phyloP scores from a whole-genome alignment of 2,888 invertebrate species.

The Microctonus hyperodae region DNA sequence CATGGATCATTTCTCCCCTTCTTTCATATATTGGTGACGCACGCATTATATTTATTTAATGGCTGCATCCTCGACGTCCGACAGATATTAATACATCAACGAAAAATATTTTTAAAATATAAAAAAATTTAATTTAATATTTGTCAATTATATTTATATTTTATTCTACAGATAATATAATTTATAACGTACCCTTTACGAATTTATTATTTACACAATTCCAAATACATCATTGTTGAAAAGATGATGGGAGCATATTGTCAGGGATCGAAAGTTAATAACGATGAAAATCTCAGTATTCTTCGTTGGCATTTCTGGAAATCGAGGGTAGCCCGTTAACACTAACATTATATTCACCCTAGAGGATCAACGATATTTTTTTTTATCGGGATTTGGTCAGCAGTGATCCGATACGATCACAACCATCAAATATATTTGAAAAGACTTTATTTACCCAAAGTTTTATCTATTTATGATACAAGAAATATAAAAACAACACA shows the following conservation, averaged over 20 bases:
- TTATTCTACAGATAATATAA: background rate
- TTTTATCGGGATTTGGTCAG: background rate
- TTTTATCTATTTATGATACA: background rate
- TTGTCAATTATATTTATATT: background rate
- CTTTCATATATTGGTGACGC: slow-evolving; percentile 20
- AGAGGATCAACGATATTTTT: background rate
- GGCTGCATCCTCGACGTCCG: slow-evolving; percentile 18
- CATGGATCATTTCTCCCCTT: slow-evolving; percentile 50
- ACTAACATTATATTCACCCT: background rate
- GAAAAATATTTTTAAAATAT: background rate
- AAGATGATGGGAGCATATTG: background rate
- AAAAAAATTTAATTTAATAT: background rate
- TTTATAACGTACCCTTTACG: background rate
- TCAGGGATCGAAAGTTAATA: background rate
- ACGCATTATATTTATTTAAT: slow-evolving; percentile 25
- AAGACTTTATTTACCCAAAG: background rate
- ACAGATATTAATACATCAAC: slow-evolving; percentile 15
- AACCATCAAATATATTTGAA: background rate
- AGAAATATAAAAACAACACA: background rate
- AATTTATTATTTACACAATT: background rate
- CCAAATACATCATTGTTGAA: background rate
- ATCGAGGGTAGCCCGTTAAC: slow-evolving; percentile 39
- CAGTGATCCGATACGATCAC: background rate
- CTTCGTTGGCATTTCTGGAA: slow-evolving; percentile 38
- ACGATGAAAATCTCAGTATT: slow-evolving; percentile 25